Evolutionary conservation across 2,888 invertebrate genomes (phyloP).

Genomic region (Nasonia oneida): DNA sequence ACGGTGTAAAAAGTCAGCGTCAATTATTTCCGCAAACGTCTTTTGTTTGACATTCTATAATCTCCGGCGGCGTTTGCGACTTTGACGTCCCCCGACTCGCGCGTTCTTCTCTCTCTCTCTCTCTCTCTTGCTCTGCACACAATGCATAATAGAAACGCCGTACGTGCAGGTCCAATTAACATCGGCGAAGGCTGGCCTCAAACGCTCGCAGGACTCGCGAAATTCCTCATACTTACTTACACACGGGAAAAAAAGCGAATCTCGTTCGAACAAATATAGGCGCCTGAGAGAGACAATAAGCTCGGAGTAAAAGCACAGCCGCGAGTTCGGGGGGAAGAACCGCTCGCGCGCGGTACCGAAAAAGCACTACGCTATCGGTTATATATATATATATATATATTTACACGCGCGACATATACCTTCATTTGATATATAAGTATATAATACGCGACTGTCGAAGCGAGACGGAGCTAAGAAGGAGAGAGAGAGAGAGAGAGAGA

Average conservation of each 20-base stretch:
- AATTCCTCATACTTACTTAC: no score
- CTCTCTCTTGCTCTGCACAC: not conserved
- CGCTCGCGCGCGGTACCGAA: not conserved
- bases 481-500: not conserved
- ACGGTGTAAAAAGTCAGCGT: slow-evolving; percentile 42
- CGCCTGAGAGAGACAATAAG: no score
- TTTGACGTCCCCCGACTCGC: not conserved
- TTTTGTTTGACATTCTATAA: slow-evolving; percentile 60
- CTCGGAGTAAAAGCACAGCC: no score
- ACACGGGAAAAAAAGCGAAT: no score
- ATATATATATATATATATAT: no score
- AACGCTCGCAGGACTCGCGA: slow-evolving; percentile 20
- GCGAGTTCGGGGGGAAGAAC: not conserved
- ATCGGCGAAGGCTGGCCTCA: not conserved
- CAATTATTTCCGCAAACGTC: slow-evolving; percentile 58
- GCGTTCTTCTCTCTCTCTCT: not conserved
- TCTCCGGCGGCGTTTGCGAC: slow-evolving; percentile 16
- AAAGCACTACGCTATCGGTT: not conserved
- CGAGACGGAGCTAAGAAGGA: not conserved
- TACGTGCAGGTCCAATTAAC: slow-evolving; percentile 33
- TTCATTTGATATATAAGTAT: no score
- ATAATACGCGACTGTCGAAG: not conserved
- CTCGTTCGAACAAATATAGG: no score
- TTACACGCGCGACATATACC: no score
- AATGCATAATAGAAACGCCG: slow-evolving; percentile 15